Percentiles rank a stretch among this genome's conserved stretches.
Evolutionary conservation across 1,140 invertebrate species (phyloP).

Genomic region (Charaxes varanes): DNA sequence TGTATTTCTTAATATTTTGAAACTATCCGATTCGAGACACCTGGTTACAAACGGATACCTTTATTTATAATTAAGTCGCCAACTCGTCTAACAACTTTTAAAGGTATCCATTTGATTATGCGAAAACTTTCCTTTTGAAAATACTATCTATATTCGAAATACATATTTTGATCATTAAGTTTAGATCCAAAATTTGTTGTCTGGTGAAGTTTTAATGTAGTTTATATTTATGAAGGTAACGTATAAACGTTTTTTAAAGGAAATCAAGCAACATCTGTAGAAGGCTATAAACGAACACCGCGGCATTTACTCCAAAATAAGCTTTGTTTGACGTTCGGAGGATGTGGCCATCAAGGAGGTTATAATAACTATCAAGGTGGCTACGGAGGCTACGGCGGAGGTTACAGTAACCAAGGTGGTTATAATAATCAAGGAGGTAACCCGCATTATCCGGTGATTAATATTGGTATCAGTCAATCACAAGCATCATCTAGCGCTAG

Average conservation of each 20-base stretch:
- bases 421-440: conserved; percentile 12
- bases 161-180: too few relatives aligned
- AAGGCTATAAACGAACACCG: conserved; percentile 18
- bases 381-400: conserved; percentile 21
- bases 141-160: too few relatives aligned
- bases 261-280: conserved; percentile 2
- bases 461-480: conserved; percentile 61
- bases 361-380: conserved; percentile 28
- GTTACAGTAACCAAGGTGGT: conserved; percentile 19
- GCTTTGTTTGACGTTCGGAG: conserved; percentile 38
- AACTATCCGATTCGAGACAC: too few relatives aligned
- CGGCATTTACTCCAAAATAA: conserved; percentile 32
- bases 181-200: neutral
- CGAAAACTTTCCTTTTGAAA: too few relatives aligned
- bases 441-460: conserved; percentile 42
- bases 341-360: conserved; percentile 33
- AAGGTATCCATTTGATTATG: too few relatives aligned
- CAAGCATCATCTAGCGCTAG: conserved; percentile 50
- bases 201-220: neutral
- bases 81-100: too few relatives aligned
- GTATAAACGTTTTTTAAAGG: neutral
- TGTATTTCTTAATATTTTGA: neutral
- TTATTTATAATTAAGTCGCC: neutral
- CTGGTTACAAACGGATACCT: too few relatives aligned
- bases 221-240: too few relatives aligned